These are phyloP conservation scores for Macrosoma leucophasiata DNA, from an alignment of 2,888 invertebrate species.

Conservation along the genomic window DNA sequence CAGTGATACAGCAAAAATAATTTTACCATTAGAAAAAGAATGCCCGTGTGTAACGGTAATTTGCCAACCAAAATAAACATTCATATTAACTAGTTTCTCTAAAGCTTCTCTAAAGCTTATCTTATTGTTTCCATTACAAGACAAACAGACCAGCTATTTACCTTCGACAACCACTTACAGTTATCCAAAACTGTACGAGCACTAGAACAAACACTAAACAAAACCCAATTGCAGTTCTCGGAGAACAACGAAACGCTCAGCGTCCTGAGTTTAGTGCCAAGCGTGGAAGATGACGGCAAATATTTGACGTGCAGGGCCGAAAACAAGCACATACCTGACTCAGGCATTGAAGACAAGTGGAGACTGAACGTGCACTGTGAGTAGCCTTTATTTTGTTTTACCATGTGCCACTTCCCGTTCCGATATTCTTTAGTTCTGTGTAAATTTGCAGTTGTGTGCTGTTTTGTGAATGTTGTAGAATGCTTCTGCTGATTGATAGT, in stretches of 20 bases:
- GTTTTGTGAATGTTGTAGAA: conserved; percentile 2
- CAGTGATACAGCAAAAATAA: no score
- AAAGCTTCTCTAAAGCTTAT: no score
- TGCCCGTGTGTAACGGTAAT: no score
- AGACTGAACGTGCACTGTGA: conserved; percentile 91
- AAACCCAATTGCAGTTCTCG: conserved; percentile 78
- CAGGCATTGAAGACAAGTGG: conserved; percentile 91
- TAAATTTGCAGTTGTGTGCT: no score
- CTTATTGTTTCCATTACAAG: no score
- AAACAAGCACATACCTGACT: conserved; percentile 89
- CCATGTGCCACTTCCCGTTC: no score
- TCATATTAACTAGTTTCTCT: no score
- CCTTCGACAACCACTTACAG: background rate
- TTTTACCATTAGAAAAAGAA: no score
- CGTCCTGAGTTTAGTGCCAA: conserved; percentile 87
- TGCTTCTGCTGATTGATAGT: no score
- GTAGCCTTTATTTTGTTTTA: conserved; percentile 49
- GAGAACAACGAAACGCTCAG: conserved; percentile 90
- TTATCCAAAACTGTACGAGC: conserved; percentile 4
- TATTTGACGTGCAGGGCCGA: conserved; percentile 92
- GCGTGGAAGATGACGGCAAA: conserved; percentile 92
- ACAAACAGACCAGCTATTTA: no score
- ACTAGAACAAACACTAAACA: conserved; percentile 5
- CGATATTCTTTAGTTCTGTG: no score
- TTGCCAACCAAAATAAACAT: no score